Conservation (phyloP, 2,888 invertebrate genomes). For the Ganaspis brasiliensis region DNA sequence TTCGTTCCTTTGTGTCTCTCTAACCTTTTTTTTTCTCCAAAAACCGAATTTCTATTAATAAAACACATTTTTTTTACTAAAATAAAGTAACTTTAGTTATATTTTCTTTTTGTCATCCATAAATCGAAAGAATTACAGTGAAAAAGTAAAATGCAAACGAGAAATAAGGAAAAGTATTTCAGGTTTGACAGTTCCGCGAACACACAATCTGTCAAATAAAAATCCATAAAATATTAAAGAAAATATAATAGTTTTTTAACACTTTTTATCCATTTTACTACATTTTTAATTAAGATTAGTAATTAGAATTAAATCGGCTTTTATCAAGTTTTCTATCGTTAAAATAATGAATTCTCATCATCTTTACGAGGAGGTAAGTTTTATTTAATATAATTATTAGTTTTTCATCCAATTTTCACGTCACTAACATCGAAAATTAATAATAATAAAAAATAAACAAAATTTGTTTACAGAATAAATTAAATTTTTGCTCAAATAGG, state of each 20-base stretch:
- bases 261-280: too few species aligned
- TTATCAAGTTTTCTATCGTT: not conserved
- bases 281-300: not conserved
- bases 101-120: not conserved
- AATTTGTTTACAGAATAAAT: too few species aligned
- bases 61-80: not conserved
- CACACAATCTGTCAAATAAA: slow-evolving; percentile 19
- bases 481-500: too few species aligned
- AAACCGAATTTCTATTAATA: slow-evolving; percentile 24
- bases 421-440: not conserved
- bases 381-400: not conserved
- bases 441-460: too few species aligned
- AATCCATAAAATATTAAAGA: not conserved
- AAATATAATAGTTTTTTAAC: not conserved
- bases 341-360: slow-evolving; percentile 61
- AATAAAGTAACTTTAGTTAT: not conserved
- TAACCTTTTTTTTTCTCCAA: slow-evolving; percentile 16
- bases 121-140: not conserved
- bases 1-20: slow-evolving; percentile 12
- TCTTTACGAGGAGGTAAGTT: slow-evolving; percentile 64
- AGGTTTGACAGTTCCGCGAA: slow-evolving; percentile 16
- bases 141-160: not conserved
- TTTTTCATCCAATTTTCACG: not conserved
- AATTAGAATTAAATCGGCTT: not conserved
- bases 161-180: not conserved